Conservation (phyloP, 1,140 invertebrate genomes). For the Papilio glaucus region DNA sequence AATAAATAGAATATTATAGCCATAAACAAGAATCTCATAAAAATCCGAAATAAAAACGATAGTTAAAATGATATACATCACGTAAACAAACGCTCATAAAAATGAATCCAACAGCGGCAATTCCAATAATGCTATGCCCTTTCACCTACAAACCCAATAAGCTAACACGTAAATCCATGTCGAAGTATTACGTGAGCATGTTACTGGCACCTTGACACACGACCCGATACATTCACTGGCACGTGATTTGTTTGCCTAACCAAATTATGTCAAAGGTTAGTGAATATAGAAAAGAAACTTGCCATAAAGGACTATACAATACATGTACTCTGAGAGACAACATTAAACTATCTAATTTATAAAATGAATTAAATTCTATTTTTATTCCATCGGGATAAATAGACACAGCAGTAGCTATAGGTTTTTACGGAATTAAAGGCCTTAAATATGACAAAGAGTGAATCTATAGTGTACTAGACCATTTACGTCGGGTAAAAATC, state of each 20-base stretch:
- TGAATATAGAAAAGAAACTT: neutral
- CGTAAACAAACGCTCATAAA: neutral
- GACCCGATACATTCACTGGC: conserved; percentile 53
- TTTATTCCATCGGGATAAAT: too few relatives aligned
- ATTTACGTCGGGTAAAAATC: too few relatives aligned
- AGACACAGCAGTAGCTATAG: too few relatives aligned
- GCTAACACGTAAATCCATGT: conserved; percentile 63
- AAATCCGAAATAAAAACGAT: neutral
- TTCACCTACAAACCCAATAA: conserved; percentile 59
- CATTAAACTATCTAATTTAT: neutral
- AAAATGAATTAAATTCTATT: too few relatives aligned
- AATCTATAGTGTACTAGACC: too few relatives aligned
- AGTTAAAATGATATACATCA: conserved; percentile 4
- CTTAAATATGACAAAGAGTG: too few relatives aligned
- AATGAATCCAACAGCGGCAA: conserved; percentile 9
- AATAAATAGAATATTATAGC: neutral
- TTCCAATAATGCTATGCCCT: conserved; percentile 41
- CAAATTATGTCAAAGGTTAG: conserved; percentile 40
- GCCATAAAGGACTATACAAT: neutral
- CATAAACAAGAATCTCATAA: neutral
- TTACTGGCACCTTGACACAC: conserved; percentile 53
- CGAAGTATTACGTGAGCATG: conserved; percentile 59
- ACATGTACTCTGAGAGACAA: conserved; percentile 2
- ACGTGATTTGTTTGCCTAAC: conserved; percentile 59
- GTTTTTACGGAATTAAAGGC: too few relatives aligned